phyloP scores from a whole-genome alignment of 2,113 vertebrate species.

The Phoenicopterus ruber region DNA sequence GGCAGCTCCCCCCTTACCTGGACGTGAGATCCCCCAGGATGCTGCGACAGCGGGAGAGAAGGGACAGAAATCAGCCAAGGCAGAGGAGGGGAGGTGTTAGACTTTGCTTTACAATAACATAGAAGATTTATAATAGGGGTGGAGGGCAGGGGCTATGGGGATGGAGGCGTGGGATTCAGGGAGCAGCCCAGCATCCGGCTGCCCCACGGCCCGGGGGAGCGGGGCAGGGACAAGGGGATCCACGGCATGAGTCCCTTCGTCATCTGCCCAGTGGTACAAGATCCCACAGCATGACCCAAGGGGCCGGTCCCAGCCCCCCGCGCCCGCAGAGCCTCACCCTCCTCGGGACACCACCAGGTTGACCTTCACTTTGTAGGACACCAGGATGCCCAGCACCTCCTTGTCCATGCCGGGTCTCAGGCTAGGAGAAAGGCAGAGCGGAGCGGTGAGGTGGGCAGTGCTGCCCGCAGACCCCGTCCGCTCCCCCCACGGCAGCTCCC shows the following conservation, averaged over 20 bases:
- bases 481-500: accelerated
- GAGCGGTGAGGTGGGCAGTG: not conserved
- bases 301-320: accelerated
- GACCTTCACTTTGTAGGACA: conserved; percentile 90
- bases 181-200: not conserved
- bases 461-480: not conserved
- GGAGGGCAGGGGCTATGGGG: not conserved
- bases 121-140: not conserved
- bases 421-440: conserved; percentile 58
- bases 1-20: conserved; percentile 73
- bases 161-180: not conserved
- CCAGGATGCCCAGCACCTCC: conserved; percentile 84
- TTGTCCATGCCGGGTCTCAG: conserved; percentile 79
- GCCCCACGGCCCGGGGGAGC: not conserved
- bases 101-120: not conserved
- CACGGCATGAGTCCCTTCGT: accelerated
- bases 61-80: not conserved
- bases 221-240: not conserved
- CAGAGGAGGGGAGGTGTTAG: not conserved
- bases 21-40: conserved; percentile 84
- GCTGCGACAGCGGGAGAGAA: conserved; percentile 57
- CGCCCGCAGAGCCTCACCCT: conserved; percentile 64
- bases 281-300: not conserved
- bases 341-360: conserved; percentile 79
- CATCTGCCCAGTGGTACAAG: accelerated